Evolutionary conservation across 2,797 vertebrate genomes (phyloP), one percentile per base, ranked within the genome.

Genomic region (Rousettus madagascariensis): DNA sequence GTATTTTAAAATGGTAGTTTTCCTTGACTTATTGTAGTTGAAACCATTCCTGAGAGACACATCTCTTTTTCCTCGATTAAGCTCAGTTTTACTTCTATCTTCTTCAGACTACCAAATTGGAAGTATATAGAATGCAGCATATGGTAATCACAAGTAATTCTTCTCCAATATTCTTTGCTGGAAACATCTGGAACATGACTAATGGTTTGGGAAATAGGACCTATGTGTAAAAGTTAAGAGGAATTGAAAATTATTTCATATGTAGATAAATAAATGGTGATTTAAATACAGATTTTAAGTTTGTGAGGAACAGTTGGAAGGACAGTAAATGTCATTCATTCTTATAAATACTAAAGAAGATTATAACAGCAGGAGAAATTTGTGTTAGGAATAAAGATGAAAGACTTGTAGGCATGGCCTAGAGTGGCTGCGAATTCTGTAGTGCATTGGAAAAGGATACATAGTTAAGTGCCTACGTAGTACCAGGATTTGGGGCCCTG

Each of bases 121-220:
- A 89, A 90, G 24, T 77, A 51, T 49, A 49, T 49, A 24, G 53
- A 90, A 66, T 89, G 13, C 74, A 86, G 30, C 28, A 38, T 66
- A 22, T 46, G 43, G 49, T 72, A 71, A 75, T 87, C 77, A 61
- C 0, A 0, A 69, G 82, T 93, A 92, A 66, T 38, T 33, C 26
- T 93, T 93, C 38, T 78, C 36, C 10, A 59, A 5, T 59, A 36
- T 57, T 92, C 72, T 80, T 41, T 43, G 57, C 79, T 95, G 36
- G 72, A 77, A 93, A 85, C 87, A 96, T 93, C 66, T 94, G 94
- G 77, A 95, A 82, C 11, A 92, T 93, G 79, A 91, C 36, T 89
- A 66, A 75, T 90, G 17, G 12, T 96, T 97, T 90, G 65, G 63
- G 72, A 83, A 94, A 86, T 61, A 74, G 22, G 30, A 74, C 16